Conservation (phyloP, 2,797 vertebrate genomes). For the Semotilus atromaculatus region DNA sequence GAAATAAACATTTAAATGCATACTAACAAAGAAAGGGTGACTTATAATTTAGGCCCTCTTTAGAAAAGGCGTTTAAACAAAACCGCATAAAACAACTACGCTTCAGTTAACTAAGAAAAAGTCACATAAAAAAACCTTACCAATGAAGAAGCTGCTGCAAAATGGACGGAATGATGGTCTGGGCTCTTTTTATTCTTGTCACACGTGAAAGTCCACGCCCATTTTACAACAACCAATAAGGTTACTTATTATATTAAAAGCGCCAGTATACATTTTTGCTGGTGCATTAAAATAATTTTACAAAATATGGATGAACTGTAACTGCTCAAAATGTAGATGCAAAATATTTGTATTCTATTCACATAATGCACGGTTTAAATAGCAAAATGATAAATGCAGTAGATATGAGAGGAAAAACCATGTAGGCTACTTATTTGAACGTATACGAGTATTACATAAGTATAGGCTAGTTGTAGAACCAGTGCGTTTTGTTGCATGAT, state of each 20-base stretch:
- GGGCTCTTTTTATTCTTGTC: not conserved
- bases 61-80: not conserved
- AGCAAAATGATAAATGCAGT: not conserved
- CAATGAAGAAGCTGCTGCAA: not conserved
- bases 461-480: not conserved
- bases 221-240: conserved; percentile 18
- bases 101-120: fast-evolving
- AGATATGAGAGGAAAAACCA: not conserved
- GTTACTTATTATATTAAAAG: not conserved
- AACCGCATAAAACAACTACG: fast-evolving
- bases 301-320: not conserved
- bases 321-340: not conserved
- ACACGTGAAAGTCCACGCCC: conserved; percentile 5
- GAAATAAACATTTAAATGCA: not conserved
- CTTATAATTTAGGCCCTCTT: fast-evolving
- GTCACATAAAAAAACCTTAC: fast-evolving
- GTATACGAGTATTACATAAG: not conserved
- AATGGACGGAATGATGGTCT: not conserved
- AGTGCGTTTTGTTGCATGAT: not conserved
- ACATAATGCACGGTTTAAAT: not conserved
- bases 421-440: not conserved
- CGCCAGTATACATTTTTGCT: not conserved
- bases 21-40: fast-evolving
- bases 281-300: not conserved
- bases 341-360: not conserved